Conservation (phyloP, 2,113 vertebrate species). For the Procavia capensis region DNA sequence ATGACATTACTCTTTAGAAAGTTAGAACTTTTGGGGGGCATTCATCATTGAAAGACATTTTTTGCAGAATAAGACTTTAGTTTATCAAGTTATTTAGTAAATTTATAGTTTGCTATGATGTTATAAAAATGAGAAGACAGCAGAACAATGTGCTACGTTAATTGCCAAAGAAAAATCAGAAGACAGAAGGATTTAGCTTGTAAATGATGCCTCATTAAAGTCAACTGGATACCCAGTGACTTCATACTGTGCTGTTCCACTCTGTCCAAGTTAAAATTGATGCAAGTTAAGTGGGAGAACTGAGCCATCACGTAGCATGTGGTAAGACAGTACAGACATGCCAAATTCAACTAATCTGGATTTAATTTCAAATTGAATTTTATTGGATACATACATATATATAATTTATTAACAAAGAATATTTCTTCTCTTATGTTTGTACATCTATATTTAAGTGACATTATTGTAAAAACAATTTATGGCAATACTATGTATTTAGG, state of each 20-base stretch:
- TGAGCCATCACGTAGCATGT: neutral
- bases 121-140: neutral
- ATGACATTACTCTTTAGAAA: slow-evolving; percentile 1
- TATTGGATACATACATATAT: neutral
- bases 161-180: neutral
- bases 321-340: neutral
- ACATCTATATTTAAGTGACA: neutral
- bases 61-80: neutral
- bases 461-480: neutral
- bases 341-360: neutral
- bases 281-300: neutral
- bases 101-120: neutral
- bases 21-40: neutral
- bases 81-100: neutral
- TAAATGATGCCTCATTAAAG: neutral
- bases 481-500: neutral
- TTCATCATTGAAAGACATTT: slow-evolving; percentile 4
- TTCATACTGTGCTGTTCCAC: neutral
- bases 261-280: neutral
- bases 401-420: no score
- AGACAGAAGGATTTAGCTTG: neutral
- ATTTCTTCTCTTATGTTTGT: neutral
- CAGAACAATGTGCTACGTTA: neutral
- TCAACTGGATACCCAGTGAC: neutral
- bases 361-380: slow-evolving; percentile 35